Base-by-base conservation (phyloP, 30 jellyfish, hydroid and myxozoan species). In the Sanderia malayensis region DNA sequence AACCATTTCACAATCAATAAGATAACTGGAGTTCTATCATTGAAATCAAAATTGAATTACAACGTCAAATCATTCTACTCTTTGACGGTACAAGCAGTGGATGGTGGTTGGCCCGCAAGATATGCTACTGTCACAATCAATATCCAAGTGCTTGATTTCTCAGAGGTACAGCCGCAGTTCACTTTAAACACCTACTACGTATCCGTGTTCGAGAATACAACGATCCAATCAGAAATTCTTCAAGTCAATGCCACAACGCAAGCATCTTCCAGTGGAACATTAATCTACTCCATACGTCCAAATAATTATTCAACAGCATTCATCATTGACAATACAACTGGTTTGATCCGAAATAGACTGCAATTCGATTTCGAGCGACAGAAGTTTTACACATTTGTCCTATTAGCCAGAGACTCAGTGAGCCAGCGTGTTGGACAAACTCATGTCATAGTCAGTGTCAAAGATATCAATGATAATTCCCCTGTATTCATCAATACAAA, bases 391-490 rank as follows among this genome's bases (percentile, higher is more conserved):
- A 26, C 80, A 4, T 74, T 84, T 58, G 80, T 25, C 7, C 77
- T 84, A 6, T 58, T 31, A 65, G 95, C 74, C 0, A n/a, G 19
- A 44, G 95, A 84, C 53, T 37, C 44, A 15, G 15, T 17, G 44
- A 84, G 63, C 67, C 31, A 79, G 19, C 61, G 59, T 2, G 26
- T 57, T 2, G 86, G 86, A 41, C 23, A 65, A 22, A 59, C 29
- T 4, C 78, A 67, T n/a, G 95, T 84, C 46, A 41, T 49, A 3
- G 94, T 84, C 18, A 22, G 52, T 23, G 59, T 84, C 23, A 9
- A 30, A 41, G 95, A 84, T 52, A 34, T 76, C 34, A 84, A 84
- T 52, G 95, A 84, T 57, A 76, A 84, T 64, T 20, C 60, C 15
- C 95, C 95, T 28, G 26, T 28, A n/a, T 21, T 78, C n/a, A 15